A percentile compares a stretch with the other conserved stretches of the same genome.
Evolutionary conservation across 2,113 vertebrate genomes (phyloP).

Genomic region (Stigmatopora argus): DNA sequence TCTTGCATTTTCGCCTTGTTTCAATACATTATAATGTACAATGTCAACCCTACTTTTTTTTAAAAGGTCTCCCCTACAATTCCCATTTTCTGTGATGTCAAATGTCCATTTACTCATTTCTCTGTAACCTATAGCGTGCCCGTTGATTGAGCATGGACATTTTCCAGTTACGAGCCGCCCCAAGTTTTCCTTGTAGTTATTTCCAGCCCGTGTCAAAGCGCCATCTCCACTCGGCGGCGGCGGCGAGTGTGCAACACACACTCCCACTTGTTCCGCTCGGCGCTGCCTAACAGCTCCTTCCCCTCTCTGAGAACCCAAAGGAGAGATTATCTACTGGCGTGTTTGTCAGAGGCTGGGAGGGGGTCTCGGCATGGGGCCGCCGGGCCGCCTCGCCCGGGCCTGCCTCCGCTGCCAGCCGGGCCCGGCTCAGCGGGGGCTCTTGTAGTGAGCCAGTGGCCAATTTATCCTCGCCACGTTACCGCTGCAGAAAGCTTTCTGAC

Average conservation of each 20-base stretch:
- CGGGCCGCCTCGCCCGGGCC: conserved; percentile 67
- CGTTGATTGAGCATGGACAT: neutral
- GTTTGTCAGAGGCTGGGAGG: conserved; percentile 73
- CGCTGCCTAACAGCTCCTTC: conserved; percentile 53
- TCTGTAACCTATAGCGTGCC: neutral
- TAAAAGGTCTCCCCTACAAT: too few species aligned
- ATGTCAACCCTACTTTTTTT: neutral
- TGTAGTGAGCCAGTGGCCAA: conserved; percentile 66
- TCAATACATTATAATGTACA: neutral
- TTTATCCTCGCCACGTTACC: conserved; percentile 54
- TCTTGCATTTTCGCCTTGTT: neutral
- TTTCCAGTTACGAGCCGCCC: neutral
- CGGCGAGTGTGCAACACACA: conserved; percentile 33
- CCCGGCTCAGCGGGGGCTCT: conserved; percentile 67
- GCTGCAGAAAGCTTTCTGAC: conserved; percentile 60
- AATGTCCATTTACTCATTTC: neutral
- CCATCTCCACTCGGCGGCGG: conserved; percentile 14
- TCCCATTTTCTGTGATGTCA: too few species aligned
- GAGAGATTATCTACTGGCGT: conserved; percentile 70
- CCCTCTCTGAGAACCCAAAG: conserved; percentile 63
- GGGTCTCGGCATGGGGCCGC: conserved; percentile 63
- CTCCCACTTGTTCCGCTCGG: conserved; percentile 44
- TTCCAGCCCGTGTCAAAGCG: conserved; percentile 11
- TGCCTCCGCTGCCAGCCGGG: conserved; percentile 67
- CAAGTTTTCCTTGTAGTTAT: neutral